Evolutionary conservation across 2,113 vertebrate species (phyloP), one percentile per base, ranked within the genome.

Genomic region (Anser cygnoides): DNA sequence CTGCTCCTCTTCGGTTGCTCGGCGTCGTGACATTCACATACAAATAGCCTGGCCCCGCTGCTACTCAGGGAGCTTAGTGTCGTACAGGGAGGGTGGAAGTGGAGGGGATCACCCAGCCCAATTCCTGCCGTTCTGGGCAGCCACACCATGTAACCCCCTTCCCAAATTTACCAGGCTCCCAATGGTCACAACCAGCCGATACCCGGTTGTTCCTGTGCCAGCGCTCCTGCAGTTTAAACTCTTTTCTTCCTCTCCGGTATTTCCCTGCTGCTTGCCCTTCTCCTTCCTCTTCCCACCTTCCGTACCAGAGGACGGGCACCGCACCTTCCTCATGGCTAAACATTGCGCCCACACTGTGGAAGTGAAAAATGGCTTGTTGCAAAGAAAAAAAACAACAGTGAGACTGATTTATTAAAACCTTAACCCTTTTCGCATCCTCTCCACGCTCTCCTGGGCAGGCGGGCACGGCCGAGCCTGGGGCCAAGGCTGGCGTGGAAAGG

Each of bases 161-260:
- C 81, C 89, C 74, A 87, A 94, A 89, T 92, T 95, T 95, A 70
- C 49, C 77, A 49, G 66, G 73, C 62, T 95, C 90, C 74, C 15
- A 0, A 65, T 87, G 91, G 87, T 43, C 65, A 87, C 81, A 61
- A 84, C 37, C 81, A 81, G 41, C 84, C 95, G 95, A 95, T 92
- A 89, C 84, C 93, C 90, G 82, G 92, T 95, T 92, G 92, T 94
- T 91, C 2, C 0, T 68, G 70, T 75, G 90, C 96, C 93, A 94
- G 33, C 0, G 1, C 75, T 75, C 75, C 90, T 82, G 70, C 0
- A 1, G 52, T 87, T 94, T 92, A 71, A 89, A 89, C 78, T 77
- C 52, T 71, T 1, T 82, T 78, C 81, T 78, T 46, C 54, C 80
- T 73, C 55, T 37, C 65, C n/a, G 28, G 73, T 58, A 81, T 81